phyloP scores from a whole-genome alignment of 2,888 invertebrate genomes.

The Catocala fraxini region DNA sequence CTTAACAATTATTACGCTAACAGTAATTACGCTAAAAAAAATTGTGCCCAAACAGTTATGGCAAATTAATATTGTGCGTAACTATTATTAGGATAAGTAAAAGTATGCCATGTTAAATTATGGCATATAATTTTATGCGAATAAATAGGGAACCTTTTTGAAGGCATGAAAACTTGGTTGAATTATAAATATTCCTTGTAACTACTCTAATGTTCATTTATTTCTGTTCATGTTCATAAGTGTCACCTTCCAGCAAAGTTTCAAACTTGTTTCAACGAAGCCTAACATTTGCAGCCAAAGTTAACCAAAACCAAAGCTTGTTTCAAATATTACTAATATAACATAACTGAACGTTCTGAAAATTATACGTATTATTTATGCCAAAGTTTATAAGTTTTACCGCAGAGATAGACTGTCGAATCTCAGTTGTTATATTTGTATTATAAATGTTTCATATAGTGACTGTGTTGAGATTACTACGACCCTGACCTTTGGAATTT shows the following conservation, averaged over 20 bases:
- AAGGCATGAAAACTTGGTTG: neutral
- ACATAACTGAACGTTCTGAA: conserved; percentile 6
- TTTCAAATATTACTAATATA: conserved; percentile 2
- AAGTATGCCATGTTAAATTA: no score
- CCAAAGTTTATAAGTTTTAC: neutral
- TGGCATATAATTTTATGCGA: no score
- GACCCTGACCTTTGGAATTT: conserved; percentile 10
- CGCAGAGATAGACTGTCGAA: conserved; percentile 3
- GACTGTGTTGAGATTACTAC: conserved; percentile 1
- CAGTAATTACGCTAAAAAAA: no score
- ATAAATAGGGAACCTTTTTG: no score
- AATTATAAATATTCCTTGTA: conserved; percentile 7
- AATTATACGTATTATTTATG: neutral
- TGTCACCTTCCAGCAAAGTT: conserved; percentile 7
- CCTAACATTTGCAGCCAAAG: conserved; percentile 11
- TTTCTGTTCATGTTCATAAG: conserved; percentile 1
- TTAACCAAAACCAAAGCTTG: conserved; percentile 8
- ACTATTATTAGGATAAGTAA: no score
- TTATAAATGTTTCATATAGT: neutral
- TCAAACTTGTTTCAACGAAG: conserved; percentile 2
- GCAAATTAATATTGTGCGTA: no score
- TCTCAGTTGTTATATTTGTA: neutral
- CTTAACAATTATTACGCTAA: no score
- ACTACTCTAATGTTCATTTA: neutral
- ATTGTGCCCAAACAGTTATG: no score